These are phyloP conservation scores for Drosophila virilis DNA, from an alignment of 1,140 invertebrate species.

Conservation along the genomic window DNA sequence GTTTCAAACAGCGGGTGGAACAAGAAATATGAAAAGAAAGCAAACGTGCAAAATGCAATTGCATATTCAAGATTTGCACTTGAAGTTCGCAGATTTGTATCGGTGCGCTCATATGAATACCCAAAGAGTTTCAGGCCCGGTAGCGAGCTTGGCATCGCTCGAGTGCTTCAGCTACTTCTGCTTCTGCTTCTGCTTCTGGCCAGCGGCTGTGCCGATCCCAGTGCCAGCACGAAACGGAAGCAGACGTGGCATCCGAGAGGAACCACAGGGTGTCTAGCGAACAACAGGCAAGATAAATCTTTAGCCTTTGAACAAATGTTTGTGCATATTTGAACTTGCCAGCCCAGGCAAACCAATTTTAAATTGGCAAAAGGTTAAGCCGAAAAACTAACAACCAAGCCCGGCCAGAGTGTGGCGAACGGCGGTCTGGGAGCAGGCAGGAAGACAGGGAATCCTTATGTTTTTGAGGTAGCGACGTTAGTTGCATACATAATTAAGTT, in stretches of 20 bases:
- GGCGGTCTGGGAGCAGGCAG: neutral
- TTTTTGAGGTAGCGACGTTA: slow-evolving; percentile 50
- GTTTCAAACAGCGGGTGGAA: slow-evolving; percentile 24
- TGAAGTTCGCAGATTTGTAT: slow-evolving; percentile 81
- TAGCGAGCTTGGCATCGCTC: slow-evolving; percentile 13
- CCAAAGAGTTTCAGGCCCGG: slow-evolving; percentile 39
- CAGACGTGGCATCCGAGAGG: slow-evolving; percentile 44
- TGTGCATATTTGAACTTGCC: slow-evolving; percentile 80
- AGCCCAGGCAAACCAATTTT: slow-evolving; percentile 66
- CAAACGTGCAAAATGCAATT: slow-evolving; percentile 67
- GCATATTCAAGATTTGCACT: slow-evolving; percentile 81
- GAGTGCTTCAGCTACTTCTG: slow-evolving; percentile 1
- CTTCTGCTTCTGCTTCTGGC: neutral
- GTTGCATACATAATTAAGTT: slow-evolving; percentile 75
- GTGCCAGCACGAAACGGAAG: slow-evolving; percentile 61
- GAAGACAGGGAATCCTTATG: slow-evolving; percentile 5
- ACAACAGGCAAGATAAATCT: slow-evolving; percentile 77
- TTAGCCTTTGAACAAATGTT: slow-evolving; percentile 81
- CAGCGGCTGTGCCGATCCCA: neutral
- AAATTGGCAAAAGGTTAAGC: slow-evolving; percentile 81
- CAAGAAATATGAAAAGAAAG: neutral
- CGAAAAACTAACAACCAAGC: slow-evolving; percentile 74
- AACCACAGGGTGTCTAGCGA: slow-evolving; percentile 75
- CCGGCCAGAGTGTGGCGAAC: neutral
- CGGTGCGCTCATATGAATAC: slow-evolving; percentile 69